Evolutionary conservation across 2,797 vertebrate genomes (phyloP).

Genomic region (Cheirogaleus major): DNA sequence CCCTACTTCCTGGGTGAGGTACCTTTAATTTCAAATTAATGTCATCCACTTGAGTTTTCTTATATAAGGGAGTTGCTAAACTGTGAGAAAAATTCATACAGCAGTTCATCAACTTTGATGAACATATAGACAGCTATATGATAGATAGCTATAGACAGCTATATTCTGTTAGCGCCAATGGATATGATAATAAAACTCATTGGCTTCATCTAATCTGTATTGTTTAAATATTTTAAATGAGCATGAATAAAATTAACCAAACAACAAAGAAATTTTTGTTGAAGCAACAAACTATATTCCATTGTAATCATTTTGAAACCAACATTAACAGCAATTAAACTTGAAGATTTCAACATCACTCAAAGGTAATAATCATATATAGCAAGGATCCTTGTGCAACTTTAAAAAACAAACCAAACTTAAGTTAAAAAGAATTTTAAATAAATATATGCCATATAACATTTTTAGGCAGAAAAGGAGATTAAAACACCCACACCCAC

Average conservation of each 20-base stretch:
- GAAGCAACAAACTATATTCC: background rate
- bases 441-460: background rate
- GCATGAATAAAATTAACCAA: background rate
- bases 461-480: background rate
- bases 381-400: background rate
- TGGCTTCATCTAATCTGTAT: background rate
- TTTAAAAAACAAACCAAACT: background rate
- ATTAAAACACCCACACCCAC: background rate
- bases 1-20: background rate
- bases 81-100: background rate
- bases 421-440: conserved; percentile 20
- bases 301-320: background rate
- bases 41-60: background rate
- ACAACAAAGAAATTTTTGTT: background rate
- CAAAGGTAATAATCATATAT: background rate
- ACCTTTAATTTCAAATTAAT: conserved; percentile 15
- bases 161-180: background rate
- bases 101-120: background rate
- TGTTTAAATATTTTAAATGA: background rate
- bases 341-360: background rate
- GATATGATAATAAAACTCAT: background rate
- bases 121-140: background rate
- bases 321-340: background rate
- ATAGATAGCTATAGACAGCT: too few species aligned
- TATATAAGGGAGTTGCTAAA: background rate